Evolutionary conservation across 2,888 invertebrate species (phyloP).

Genomic region (Lissonota sp.): DNA sequence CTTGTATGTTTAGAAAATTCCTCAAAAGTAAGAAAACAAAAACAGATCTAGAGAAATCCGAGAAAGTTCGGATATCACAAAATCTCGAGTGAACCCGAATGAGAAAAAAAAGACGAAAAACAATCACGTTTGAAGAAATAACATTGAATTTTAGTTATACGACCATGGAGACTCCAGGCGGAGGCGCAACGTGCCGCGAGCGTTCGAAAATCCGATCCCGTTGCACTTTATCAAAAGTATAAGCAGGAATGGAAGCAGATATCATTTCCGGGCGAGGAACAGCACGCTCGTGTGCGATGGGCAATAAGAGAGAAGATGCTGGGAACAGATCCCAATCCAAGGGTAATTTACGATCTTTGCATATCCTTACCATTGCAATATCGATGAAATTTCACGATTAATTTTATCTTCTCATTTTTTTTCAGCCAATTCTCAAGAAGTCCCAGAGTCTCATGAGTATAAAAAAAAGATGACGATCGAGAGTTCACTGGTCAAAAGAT

Average conservation of each 20-base stretch:
- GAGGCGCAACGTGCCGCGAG: slow-evolving; percentile 75
- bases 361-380: neutral
- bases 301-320: slow-evolving; percentile 89
- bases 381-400: neutral
- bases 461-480: slow-evolving; percentile 72
- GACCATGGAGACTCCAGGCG: slow-evolving; percentile 84
- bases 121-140: neutral
- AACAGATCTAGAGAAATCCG: too few species aligned
- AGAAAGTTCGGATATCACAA: too few species aligned
- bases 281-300: slow-evolving; percentile 89
- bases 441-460: slow-evolving; percentile 69
- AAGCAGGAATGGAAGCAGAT: slow-evolving; percentile 90
- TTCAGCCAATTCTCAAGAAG: slow-evolving; percentile 75
- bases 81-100: too few species aligned
- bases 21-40: too few species aligned
- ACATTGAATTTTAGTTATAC: slow-evolving; percentile 85
- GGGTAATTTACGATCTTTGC: slow-evolving; percentile 69
- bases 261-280: slow-evolving; percentile 90
- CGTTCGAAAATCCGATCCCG: slow-evolving; percentile 88
- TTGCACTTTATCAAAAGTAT: slow-evolving; percentile 91
- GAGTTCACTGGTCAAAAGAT: slow-evolving; percentile 15
- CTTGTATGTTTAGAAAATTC: neutral
- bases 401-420: slow-evolving; percentile 45
- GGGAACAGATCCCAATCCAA: slow-evolving; percentile 83
- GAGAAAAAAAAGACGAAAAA: neutral